These are phyloP conservation scores for Andrena chrysosceles DNA, from an alignment of 2,888 invertebrate genomes.

Conservation along the genomic window DNA sequence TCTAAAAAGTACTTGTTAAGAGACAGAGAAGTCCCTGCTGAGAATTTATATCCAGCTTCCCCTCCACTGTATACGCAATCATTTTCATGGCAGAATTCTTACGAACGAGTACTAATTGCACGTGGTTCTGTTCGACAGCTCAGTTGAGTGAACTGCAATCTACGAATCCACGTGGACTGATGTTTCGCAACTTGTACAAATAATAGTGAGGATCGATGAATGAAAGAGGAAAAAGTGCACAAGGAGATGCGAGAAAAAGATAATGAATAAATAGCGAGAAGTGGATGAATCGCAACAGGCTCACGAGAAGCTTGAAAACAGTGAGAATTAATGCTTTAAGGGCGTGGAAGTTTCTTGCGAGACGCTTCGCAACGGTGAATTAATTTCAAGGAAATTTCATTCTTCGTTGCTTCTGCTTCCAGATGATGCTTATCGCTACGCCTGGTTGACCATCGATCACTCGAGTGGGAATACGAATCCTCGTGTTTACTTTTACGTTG, in stretches of 20 bases:
- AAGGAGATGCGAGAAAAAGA: neutral
- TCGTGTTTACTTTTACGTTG: neutral
- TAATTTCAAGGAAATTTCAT: conserved; percentile 4
- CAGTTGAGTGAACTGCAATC: conserved; percentile 59
- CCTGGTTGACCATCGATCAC: neutral
- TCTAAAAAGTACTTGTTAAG: neutral
- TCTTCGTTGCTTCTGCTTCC: conserved; percentile 37
- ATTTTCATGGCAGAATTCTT: neutral
- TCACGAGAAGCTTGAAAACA: neutral
- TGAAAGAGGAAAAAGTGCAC: neutral
- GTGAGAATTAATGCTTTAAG: neutral
- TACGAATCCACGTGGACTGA: conserved; percentile 35
- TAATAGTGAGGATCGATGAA: conserved; percentile 5
- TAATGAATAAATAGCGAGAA: neutral
- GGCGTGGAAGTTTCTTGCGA: conserved; percentile 40
- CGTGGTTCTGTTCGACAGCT: conserved; percentile 63
- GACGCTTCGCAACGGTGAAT: neutral
- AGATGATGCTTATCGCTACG: conserved; percentile 20
- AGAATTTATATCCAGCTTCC: neutral
- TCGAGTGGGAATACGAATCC: neutral
- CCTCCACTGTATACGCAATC: neutral
- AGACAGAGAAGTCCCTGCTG: neutral
- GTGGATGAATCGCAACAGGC: neutral
- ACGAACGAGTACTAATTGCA: conserved; percentile 43
- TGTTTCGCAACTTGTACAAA: conserved; percentile 26